Evolutionary conservation across 2,113 vertebrate species (phyloP), one percentile per base, ranked within the genome.

Genomic region (Scolopax mira): DNA sequence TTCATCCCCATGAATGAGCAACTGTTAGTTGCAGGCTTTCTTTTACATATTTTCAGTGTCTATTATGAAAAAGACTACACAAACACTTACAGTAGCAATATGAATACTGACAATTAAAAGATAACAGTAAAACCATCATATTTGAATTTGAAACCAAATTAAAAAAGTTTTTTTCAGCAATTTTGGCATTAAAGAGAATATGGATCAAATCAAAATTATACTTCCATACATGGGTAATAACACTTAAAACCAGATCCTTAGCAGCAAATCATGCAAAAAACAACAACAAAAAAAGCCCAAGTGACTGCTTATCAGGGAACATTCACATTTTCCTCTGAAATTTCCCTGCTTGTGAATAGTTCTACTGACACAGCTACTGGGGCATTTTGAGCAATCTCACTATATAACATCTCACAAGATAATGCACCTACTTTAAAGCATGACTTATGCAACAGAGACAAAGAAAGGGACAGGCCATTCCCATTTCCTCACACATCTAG

Each of bases 281-380:
- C 48, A 94, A 54, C 54, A 96, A 84, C 65, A 94, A 64, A 24
- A 83, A 88, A 92, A 86, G 42, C 48, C 21, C 21, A 97, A 96
- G 95, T 92, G 96, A 89, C 93, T 95, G 88, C 94, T 98, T 96
- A 97, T 96, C 94, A 94, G 85, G 82, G 94, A 97, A 95, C 61
- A 88, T 75, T 92, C 44, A 79, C 41, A 27, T 91, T 96, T 85
- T 92, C 85, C n/a, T 94, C 70, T 77, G 86, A 92, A 95, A 85
- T 52, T 82, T 92, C 85, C 49, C 60, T 83, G 80, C 86, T 70
- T 83, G 44, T 72, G 93, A 96, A 87, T 93, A 96, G 93, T 93
- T 95, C 86, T 88, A 91, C 82, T 12, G 48, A 94, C 33, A 80
- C 72, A 94, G 95, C 91, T 80, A 97, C 79, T 78, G 64, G 72